Evolutionary conservation across 2,797 vertebrate genomes (phyloP).

Genomic region (Platyrinchus mystaceus): DNA sequence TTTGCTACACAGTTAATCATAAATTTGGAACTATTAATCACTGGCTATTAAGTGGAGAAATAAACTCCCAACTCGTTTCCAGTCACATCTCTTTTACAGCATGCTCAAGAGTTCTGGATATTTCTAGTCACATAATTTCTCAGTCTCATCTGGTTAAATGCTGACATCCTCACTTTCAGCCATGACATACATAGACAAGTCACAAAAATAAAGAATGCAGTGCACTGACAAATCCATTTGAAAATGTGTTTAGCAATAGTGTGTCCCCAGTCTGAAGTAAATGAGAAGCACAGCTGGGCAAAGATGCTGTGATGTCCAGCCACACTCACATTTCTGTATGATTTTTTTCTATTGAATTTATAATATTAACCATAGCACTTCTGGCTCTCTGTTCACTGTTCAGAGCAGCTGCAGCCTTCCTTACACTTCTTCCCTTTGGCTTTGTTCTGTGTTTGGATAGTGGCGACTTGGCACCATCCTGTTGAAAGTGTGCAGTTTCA

Average conservation of each 20-base stretch:
- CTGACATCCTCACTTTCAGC: constrained; percentile 23
- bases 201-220: background rate
- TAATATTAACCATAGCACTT: background rate
- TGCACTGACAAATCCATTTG: background rate
- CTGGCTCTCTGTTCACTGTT: background rate
- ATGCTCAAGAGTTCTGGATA: background rate
- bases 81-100: background rate
- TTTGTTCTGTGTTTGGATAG: background rate
- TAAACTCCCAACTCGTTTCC: background rate
- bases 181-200: background rate
- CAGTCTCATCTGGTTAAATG: constrained; percentile 32
- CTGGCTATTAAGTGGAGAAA: background rate
- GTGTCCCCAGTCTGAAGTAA: background rate
- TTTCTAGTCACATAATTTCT: constrained; percentile 29
- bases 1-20: background rate
- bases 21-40: background rate
- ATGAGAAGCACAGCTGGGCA: background rate
- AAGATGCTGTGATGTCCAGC: background rate
- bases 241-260: background rate
- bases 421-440: background rate
- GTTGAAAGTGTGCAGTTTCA: background rate
- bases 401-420: background rate
- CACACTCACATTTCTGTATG: background rate
- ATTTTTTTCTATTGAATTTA: background rate
- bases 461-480: background rate